Conservation (phyloP, 2,113 vertebrate genomes). For the Galemys pyrenaicus region DNA sequence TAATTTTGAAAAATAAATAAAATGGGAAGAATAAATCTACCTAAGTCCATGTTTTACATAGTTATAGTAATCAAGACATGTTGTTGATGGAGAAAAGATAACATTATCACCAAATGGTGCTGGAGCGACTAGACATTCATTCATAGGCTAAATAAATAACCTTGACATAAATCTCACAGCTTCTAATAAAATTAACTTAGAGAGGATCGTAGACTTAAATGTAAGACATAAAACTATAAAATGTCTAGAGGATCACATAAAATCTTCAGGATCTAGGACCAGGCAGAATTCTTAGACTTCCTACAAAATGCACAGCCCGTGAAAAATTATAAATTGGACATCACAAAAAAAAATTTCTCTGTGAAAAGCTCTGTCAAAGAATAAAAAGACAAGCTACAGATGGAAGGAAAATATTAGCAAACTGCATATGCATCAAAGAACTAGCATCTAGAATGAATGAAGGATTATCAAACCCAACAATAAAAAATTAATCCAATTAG, state of each 20-base stretch:
- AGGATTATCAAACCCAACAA: neutral
- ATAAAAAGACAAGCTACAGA: neutral
- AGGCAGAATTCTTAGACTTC: neutral
- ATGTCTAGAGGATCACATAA: neutral
- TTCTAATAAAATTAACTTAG: neutral
- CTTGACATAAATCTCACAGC: neutral
- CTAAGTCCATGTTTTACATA: neutral
- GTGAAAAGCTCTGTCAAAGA: neutral
- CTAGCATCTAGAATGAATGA: neutral
- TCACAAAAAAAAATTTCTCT: neutral
- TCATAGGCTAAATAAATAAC: neutral
- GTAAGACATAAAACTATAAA: neutral
- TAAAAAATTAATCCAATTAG: neutral
- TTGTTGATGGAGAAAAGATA: neutral
- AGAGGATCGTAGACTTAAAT: neutral
- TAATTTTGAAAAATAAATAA: neutral
- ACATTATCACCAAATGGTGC: neutral
- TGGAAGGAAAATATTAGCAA: neutral
- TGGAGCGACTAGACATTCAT: neutral
- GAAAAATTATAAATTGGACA: neutral
- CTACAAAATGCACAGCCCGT: neutral
- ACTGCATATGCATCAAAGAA: neutral
- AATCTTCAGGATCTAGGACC: neutral
- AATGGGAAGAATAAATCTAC: neutral
- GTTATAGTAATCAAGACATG: neutral